Percentiles rank a stretch among this genome's conserved stretches.
Evolutionary conservation across 2,888 invertebrate species (phyloP).

Genomic region (Unio pictorum): DNA sequence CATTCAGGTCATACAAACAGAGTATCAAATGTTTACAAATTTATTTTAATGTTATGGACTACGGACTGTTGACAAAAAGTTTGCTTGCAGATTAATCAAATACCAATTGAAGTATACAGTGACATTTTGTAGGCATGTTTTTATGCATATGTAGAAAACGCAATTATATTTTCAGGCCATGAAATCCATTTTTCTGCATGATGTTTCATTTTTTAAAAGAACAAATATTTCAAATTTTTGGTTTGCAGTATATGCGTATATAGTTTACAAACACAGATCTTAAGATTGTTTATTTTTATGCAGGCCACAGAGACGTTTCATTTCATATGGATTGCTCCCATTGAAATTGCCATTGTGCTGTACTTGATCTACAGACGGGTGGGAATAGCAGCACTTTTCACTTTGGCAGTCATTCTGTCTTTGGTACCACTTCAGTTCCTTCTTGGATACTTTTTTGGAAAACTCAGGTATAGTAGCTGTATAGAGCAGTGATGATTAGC

Average conservation of each 20-base stretch:
- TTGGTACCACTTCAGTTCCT: conserved; percentile 85
- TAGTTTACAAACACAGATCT: neutral
- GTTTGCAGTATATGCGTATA: neutral
- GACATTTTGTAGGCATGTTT: neutral
- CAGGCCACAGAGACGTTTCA: conserved; percentile 75
- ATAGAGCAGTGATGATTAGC: no score
- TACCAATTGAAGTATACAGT: no score
- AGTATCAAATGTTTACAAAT: no score
- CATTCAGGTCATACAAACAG: no score
- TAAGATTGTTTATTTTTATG: neutral
- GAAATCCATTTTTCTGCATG: neutral
- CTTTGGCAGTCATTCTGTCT: conserved; percentile 82
- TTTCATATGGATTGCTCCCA: conserved; percentile 89
- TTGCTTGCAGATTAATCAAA: no score
- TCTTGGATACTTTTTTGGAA: conserved; percentile 67
- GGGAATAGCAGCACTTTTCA: conserved; percentile 77
- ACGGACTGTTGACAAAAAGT: no score
- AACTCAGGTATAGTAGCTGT: conserved; percentile 25
- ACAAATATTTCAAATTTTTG: neutral
- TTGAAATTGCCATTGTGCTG: conserved; percentile 84
- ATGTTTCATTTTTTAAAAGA: no score
- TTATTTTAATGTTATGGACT: no score
- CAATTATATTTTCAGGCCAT: neutral
- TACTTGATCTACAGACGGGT: conserved; percentile 73
- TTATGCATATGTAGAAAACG: neutral